Conservation (phyloP, 2,113 vertebrate genomes). For the Lagopus muta region DNA sequence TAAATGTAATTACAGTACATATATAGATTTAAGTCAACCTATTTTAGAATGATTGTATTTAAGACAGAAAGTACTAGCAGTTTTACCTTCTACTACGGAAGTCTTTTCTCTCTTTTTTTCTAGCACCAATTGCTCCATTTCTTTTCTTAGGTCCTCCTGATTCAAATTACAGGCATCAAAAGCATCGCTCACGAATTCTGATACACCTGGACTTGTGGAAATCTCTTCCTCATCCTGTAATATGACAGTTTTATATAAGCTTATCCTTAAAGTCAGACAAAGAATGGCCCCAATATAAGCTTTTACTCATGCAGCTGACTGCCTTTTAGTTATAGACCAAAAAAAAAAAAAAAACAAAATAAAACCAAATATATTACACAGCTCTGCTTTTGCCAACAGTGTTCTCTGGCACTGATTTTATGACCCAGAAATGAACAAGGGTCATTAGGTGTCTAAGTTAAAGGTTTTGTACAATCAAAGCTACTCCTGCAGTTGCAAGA, state of each 20-base stretch:
- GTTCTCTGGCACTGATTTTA: background rate
- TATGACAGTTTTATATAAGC: background rate
- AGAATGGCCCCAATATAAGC: background rate
- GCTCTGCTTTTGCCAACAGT: conserved; percentile 34
- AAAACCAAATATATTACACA: background rate
- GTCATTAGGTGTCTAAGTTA: background rate
- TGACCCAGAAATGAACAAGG: conserved; percentile 15
- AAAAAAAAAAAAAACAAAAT: background rate
- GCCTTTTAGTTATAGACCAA: background rate
- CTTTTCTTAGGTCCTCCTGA: conserved; percentile 95
- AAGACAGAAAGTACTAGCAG: background rate
- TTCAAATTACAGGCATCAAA: conserved; percentile 89
- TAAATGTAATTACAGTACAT: background rate
- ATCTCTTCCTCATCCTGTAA: conserved; percentile 92
- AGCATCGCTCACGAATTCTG: conserved; percentile 97
- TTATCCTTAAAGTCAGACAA: background rate
- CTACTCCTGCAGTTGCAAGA: background rate
- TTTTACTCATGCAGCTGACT: background rate
- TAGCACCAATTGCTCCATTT: conserved; percentile 96
- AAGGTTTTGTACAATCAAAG: background rate
- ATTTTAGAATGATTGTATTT: background rate
- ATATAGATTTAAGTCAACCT: background rate
- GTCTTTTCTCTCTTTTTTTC: conserved; percentile 86
- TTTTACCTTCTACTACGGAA: conserved; percentile 81
- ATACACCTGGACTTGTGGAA: conserved; percentile 94